Conservation (phyloP, 2,888 invertebrate genomes). For the Morpho helenor region DNA sequence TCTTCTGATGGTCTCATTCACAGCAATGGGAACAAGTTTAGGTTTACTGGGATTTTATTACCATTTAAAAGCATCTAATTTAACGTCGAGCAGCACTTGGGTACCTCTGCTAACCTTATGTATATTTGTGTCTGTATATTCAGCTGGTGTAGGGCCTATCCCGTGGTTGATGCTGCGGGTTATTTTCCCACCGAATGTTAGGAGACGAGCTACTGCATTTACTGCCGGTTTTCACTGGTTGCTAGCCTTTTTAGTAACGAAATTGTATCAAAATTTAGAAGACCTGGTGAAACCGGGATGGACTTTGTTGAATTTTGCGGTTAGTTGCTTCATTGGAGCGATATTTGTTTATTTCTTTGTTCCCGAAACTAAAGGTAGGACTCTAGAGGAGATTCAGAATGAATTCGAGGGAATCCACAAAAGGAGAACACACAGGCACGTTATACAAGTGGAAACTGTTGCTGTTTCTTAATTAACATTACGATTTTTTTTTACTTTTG, state of each 20-base stretch:
- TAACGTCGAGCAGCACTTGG: constrained; percentile 53
- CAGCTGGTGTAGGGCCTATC: constrained; percentile 84
- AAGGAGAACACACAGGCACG: constrained; percentile 61
- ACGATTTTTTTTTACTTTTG: constrained; percentile 1
- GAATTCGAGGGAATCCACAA: constrained; percentile 70
- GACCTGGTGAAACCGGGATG: constrained; percentile 76
- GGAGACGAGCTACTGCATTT: constrained; percentile 82
- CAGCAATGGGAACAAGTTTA: constrained; percentile 76
- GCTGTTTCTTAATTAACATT: constrained; percentile 36
- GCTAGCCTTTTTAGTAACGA: constrained; percentile 82
- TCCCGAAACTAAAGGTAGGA: constrained; percentile 83
- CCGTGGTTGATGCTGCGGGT: constrained; percentile 86
- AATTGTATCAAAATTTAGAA: constrained; percentile 80
- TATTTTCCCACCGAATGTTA: constrained; percentile 81
- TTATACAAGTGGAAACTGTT: constrained; percentile 65
- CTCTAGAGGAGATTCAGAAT: constrained; percentile 75
- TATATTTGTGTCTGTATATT: constrained; percentile 80
- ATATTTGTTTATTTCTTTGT: constrained; percentile 82
- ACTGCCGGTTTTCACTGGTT: constrained; percentile 84
- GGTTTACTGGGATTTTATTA: constrained; percentile 72
- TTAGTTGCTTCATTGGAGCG: constrained; percentile 77
- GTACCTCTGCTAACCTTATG: constrained; percentile 78
- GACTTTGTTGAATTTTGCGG: constrained; percentile 83
- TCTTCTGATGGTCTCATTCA: constrained; percentile 80
- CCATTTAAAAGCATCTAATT: constrained; percentile 48